These are phyloP conservation scores for Desmodus rotundus DNA, from an alignment of 2,113 vertebrate genomes.

Conservation along the genomic window DNA sequence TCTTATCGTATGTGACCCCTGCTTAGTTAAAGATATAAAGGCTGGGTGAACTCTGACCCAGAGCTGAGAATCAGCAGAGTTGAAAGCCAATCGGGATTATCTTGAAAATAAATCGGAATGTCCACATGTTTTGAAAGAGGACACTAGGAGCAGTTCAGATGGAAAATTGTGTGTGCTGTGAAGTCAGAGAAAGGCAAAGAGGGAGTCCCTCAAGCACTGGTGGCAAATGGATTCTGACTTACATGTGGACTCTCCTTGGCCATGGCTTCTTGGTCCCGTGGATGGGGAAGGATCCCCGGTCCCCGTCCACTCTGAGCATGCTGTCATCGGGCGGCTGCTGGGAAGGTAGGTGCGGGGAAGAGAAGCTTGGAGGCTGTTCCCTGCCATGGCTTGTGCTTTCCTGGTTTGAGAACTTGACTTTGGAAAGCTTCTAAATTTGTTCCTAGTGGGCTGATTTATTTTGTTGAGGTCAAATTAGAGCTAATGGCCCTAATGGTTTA, in stretches of 20 bases:
- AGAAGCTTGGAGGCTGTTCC: background rate
- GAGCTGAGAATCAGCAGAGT: background rate
- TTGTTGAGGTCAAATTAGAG: constrained; percentile 75
- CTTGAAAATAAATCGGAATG: constrained; percentile 2
- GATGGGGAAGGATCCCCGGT: background rate
- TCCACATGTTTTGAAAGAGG: background rate
- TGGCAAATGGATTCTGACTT: background rate
- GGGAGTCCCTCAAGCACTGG: background rate
- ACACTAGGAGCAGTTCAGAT: background rate
- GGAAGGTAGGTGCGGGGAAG: background rate
- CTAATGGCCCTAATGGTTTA: constrained; percentile 76
- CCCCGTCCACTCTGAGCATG: background rate
- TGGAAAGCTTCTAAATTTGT: constrained; percentile 73
- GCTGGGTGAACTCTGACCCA: background rate
- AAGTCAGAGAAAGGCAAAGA: background rate
- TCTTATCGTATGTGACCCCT: background rate
- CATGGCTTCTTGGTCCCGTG: background rate
- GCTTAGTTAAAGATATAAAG: background rate
- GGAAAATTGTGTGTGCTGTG: background rate
- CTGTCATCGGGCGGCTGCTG: fast-evolving
- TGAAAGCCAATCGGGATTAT: background rate
- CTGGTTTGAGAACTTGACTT: constrained; percentile 62
- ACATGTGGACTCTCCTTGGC: fast-evolving
- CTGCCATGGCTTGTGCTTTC: background rate
- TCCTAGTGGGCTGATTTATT: constrained; percentile 73